Evolutionary conservation across 2,113 vertebrate genomes (phyloP), one percentile per base, ranked within the genome.

Genomic region (Gorsachius goisagi): DNA sequence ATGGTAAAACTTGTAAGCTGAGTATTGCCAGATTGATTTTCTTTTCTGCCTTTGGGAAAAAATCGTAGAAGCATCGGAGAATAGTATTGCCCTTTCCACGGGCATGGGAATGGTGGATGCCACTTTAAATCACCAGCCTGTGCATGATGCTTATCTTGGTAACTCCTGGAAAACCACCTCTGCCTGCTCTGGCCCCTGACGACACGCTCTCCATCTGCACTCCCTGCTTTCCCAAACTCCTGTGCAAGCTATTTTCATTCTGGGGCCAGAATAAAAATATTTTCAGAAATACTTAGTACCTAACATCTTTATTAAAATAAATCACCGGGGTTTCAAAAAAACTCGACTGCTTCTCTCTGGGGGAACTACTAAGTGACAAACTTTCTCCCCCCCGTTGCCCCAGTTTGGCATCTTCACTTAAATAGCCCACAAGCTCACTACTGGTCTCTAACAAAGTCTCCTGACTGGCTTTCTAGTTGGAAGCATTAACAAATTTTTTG

Each of bases 71-170:
- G 35, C 6, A 52, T 21, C 35, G 78, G 58, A 66, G 28, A 59
- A 73, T 24, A 17, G 3, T 22, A 14, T 4, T 41, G 32, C 10
- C 32, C 14, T 82, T 87, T 83, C 62, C 11, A 15, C 15, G 15
- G 47, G 7, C 16, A 39, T 19, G 37, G 45, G 12, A 1, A 19
- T 13, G 52, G 35, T 14, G 26, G 44, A 27, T 15, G 50, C 21
- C 7, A 12, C 39, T 77, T 73, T 49, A 75, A 90, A 68, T 27
- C 0, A 0, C 4, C 19, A 9, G 0, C 45, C 47, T 53, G 19
- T 59, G 13, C 6, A 7, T 26, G 44, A 23, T n/a, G 14, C 37
- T 67, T 5, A 1, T 68, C 58, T 67, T 77, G 55, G 35, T 44
- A n/a, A 12, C 14, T 47, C 22, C 19, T 33, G 24, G 32, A 79